Conservation (phyloP, 2,888 invertebrate genomes). For the Orchesellides sinensis region DNA sequence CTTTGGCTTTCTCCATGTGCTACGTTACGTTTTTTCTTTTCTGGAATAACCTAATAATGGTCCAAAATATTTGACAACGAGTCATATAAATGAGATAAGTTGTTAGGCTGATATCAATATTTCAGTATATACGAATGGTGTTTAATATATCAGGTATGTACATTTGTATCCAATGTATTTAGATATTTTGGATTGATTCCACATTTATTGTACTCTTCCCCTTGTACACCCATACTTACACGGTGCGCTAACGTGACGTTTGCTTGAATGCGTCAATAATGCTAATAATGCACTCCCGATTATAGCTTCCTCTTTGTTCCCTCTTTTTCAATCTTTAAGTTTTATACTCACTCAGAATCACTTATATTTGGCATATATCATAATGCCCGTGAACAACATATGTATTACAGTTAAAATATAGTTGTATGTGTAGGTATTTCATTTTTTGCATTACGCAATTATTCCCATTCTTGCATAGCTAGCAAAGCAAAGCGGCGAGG, state of each 20-base stretch:
- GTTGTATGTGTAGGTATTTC: too few species aligned
- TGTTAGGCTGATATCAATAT: too few species aligned
- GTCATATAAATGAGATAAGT: neutral
- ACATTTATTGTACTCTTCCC: neutral
- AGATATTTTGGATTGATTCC: constrained; percentile 15
- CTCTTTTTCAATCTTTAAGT: neutral
- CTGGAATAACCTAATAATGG: neutral
- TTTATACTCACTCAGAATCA: constrained; percentile 10
- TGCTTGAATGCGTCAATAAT: constrained; percentile 10
- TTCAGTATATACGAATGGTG: too few species aligned
- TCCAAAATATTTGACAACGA: constrained; percentile 11
- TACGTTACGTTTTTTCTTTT: neutral
- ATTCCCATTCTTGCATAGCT: neutral
- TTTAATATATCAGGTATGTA: too few species aligned
- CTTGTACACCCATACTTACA: neutral
- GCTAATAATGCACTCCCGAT: constrained; percentile 2
- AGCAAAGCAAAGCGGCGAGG: neutral
- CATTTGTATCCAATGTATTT: too few species aligned
- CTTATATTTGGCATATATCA: constrained; percentile 15
- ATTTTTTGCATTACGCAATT: too few species aligned
- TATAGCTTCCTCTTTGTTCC: neutral
- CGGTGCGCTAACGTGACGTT: constrained; percentile 14
- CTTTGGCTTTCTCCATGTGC: neutral
- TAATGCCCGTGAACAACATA: too few species aligned
- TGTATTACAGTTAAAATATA: too few species aligned